These are phyloP conservation scores for Nannoperca australis DNA, from an alignment of 2,797 vertebrate genomes.

Conservation along the genomic window DNA sequence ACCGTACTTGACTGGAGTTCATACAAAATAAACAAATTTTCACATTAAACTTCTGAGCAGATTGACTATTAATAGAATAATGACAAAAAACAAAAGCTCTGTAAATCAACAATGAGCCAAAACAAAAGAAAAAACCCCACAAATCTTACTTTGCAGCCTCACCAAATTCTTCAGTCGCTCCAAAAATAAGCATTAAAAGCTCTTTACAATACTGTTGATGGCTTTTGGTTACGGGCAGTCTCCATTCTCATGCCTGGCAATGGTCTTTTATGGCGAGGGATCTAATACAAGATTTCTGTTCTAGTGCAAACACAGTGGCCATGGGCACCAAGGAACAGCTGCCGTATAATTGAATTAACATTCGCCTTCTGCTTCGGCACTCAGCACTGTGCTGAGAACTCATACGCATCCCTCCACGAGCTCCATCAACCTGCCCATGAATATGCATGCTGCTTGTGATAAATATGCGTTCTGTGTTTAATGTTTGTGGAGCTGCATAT, in stretches of 20 bases:
- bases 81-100: constrained; percentile 62
- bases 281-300: constrained; percentile 84
- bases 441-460: constrained; percentile 79
- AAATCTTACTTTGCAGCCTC: constrained; percentile 65
- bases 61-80: constrained; percentile 69
- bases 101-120: constrained; percentile 70
- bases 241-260: constrained; percentile 74
- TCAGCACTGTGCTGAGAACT: constrained; percentile 76
- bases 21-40: constrained; percentile 67
- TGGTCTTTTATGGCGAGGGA: constrained; percentile 79
- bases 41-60: constrained; percentile 67
- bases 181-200: constrained; percentile 75
- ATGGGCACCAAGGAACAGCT: constrained; percentile 85
- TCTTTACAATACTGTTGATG: constrained; percentile 79
- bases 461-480: constrained; percentile 72
- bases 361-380: constrained; percentile 85
- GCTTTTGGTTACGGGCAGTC: constrained; percentile 79
- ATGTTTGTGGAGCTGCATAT: constrained; percentile 76
- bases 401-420: constrained; percentile 79
- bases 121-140: constrained; percentile 39
- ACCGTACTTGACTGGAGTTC: constrained; percentile 55
- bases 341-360: constrained; percentile 88
- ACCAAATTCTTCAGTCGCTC: constrained; percentile 56
- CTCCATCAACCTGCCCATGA: constrained; percentile 83
- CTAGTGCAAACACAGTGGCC: constrained; percentile 83